phyloP scores from a whole-genome alignment of 2,888 invertebrate genomes.

The Aquatica leii region DNA sequence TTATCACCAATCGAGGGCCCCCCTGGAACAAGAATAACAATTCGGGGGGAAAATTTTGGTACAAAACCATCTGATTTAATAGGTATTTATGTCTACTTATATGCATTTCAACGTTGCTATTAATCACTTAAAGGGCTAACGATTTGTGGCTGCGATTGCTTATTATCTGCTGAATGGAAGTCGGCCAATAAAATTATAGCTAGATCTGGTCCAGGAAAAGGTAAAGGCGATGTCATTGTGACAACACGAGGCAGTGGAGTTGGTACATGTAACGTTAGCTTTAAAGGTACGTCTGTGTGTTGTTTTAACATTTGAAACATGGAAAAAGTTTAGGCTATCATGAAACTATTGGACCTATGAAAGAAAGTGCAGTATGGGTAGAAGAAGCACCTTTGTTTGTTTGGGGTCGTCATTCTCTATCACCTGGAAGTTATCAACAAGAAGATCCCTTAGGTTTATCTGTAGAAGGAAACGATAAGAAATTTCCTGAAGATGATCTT shows the following conservation, averaged over 20 bases:
- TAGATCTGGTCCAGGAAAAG: constrained; percentile 90
- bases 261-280: constrained; percentile 90
- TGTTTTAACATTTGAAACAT: no score
- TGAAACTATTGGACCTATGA: constrained; percentile 90
- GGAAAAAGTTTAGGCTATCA: constrained; percentile 79
- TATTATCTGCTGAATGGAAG: constrained; percentile 97
- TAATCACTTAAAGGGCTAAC: constrained; percentile 74
- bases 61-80: constrained; percentile 83
- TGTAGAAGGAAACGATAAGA: constrained; percentile 90
- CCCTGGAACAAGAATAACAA: constrained; percentile 93
- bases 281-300: constrained; percentile 75
- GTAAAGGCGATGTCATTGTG: constrained; percentile 90
- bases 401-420: constrained; percentile 85
- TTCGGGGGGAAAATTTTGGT: constrained; percentile 96
- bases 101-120: neutral
- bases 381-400: constrained; percentile 91
- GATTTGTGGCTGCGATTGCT: constrained; percentile 95
- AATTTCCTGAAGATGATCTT: constrained; percentile 89
- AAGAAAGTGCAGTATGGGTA: constrained; percentile 98
- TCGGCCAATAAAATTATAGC: constrained; percentile 97
- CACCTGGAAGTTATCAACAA: constrained; percentile 85
- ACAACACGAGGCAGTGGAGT: constrained; percentile 86
- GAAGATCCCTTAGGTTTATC: constrained; percentile 94
- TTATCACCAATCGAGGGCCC: constrained; percentile 98
- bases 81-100: no score